Conservation (phyloP, 2,888 invertebrate genomes). For the Macrosiphum euphorbiae region DNA sequence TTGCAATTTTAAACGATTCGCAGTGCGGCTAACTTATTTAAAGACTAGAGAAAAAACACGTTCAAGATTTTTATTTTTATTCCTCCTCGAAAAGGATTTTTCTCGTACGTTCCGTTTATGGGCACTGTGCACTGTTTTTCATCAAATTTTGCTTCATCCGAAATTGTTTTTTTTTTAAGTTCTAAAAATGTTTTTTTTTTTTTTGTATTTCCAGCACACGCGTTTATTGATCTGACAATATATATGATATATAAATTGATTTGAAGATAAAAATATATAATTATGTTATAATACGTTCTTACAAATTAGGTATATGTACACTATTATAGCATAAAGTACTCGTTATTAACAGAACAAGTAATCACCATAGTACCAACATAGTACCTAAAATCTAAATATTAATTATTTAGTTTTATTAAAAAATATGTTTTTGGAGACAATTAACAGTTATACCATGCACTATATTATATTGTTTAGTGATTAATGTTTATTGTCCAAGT, state of each 20-base stretch:
- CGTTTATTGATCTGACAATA: neutral
- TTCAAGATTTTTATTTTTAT: constrained; percentile 49
- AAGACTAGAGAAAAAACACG: constrained; percentile 43
- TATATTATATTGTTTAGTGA: neutral
- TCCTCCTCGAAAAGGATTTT: constrained; percentile 25
- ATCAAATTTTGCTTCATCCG: neutral
- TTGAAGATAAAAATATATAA: neutral
- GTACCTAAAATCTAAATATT: neutral
- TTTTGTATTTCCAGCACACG: neutral
- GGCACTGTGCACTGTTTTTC: neutral
- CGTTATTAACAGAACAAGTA: neutral
- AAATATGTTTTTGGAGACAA: neutral
- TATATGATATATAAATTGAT: neutral
- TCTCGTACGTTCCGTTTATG: neutral
- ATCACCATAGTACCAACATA: neutral
- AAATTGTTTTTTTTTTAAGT: neutral
- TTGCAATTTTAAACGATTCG: constrained; percentile 55
- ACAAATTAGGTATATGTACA: neutral
- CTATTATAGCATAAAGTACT: neutral
- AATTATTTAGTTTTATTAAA: neutral
- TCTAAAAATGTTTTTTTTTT: neutral
- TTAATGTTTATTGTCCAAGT: neutral
- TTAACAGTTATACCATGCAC: too few species aligned
- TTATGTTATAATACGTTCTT: neutral
- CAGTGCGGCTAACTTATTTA: constrained; percentile 55